Evolutionary conservation across 2,797 vertebrate species (phyloP).

Genomic region (Hypotaenidia philippensis): DNA sequence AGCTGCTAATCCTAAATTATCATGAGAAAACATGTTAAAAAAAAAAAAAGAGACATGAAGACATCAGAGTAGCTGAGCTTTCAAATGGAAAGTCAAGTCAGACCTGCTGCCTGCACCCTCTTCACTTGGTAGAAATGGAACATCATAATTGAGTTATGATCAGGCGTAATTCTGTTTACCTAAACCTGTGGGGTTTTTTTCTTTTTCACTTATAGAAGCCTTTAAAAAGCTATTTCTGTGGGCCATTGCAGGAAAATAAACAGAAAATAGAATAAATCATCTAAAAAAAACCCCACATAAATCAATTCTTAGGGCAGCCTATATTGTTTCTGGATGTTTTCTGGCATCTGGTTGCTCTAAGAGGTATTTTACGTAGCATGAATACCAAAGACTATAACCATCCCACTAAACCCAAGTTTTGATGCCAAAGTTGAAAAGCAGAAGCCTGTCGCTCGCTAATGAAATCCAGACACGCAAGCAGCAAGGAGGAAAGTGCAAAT

Average conservation of each 20-base stretch:
- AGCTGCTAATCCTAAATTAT: conserved; percentile 74
- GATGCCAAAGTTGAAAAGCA: neutral
- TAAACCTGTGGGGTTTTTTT: neutral
- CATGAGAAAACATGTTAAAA: conserved; percentile 39
- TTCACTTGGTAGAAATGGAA: neutral
- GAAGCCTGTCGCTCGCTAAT: neutral
- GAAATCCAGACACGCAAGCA: neutral
- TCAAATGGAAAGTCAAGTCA: conserved; percentile 11
- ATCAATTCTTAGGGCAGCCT: neutral
- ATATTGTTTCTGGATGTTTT: neutral
- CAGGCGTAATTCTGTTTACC: neutral
- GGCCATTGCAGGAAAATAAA: neutral
- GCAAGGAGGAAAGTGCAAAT: neutral
- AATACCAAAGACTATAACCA: neutral
- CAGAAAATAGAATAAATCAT: neutral
- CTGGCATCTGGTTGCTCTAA: neutral
- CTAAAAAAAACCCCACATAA: neutral
- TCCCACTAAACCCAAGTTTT: neutral
- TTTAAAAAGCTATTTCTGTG: conserved; percentile 16
- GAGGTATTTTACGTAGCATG: neutral
- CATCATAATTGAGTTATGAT: neutral
- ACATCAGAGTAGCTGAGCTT: neutral
- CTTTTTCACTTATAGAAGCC: neutral
- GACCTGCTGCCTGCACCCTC: conserved; percentile 18
- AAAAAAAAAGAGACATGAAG: neutral